Base-by-base conservation (phyloP, 2,888 invertebrate genomes). In the Prenolepis imparis region DNA sequence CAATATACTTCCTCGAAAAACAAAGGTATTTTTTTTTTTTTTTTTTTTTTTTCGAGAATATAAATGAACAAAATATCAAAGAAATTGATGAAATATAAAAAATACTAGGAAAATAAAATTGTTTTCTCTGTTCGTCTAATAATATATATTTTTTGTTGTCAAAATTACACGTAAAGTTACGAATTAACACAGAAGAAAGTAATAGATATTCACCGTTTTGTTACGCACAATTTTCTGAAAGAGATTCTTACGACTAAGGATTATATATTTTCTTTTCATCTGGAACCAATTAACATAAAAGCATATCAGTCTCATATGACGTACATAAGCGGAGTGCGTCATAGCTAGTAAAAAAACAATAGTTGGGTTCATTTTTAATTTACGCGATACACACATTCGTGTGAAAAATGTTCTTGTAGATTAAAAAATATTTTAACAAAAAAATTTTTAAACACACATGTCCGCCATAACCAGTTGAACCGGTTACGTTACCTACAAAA, bases 311-410 rank as follows among this genome's bases (percentile, higher is more conserved):
- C 9, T 67, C 67, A 12, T 9, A 18, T 24, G 32, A 44, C 21
- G 32, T 57, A 32, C 6, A 21, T 32, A 70, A 44, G 68, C 32
- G 18, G 41, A 41, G 28, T 59, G 57, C 41, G 59, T 70, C 57
- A 78, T 72, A 57, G 57, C 21, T 57, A 8, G 57, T 59, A 70
- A 78, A 70, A 78, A 78, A 72, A 36, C 36, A 78, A 70, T 78
- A 78, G 41, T 21, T 57, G 36, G 18, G 59, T 72, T 72, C 57
- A 72, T 18, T 72, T 44, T 12, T 21, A 36, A 32, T 78, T 72
- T 59, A 32, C 15, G 41, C 32, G 28, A 0, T 18, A 18, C 12
- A 11, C n/a, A 44, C 28, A 28, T n/a, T 55, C n/a, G 55, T 15
- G 32, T 52, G 15, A 72, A 28, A n/a, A 44, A 44, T 72, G 32